Evolutionary conservation across 2,113 vertebrate species (phyloP), one percentile per base, ranked within the genome.

Genomic region (Brienomyrus brachyistius): DNA sequence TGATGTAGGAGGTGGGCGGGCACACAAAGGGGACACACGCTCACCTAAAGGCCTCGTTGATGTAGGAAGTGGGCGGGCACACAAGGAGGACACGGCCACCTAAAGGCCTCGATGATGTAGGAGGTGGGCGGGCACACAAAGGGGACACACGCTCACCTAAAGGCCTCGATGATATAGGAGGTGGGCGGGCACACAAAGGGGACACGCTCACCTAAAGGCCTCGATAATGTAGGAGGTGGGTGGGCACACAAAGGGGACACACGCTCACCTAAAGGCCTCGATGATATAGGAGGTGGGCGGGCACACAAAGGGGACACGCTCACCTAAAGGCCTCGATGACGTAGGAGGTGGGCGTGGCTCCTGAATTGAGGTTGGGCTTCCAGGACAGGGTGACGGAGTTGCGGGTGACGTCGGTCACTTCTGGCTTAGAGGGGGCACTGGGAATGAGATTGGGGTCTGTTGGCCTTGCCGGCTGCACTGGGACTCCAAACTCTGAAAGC

Each of bases 301-400:
- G 7, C 35, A 51, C 11, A 90, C 5, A 19, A 0, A 82, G 11
- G 47, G 47, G 8, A 48, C 0, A 40, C 31, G 13, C 86, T 91
- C 94, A 99, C 98, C 98, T 99, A 96, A 99, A 99, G 92, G 97
- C 98, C 93, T 99, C 98, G 89, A 99, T 97, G 91, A 99, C 95
- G n/a, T 99, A 99, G 88, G 98, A 99, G 0, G 98, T 99, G 92
- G 98, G 98, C 0, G 98, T 99, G 94, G 98, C 98, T 92, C 98
- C 98, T 87, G 98, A 94, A 93, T 97, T 98, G 91, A 98, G 93
- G 94, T 99, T 98, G 5, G 98, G 98, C 93, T 97, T 97, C 98
- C 98, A 99, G 74, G 97, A 97, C 89, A 99, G 95, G 0, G 96
- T 96, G 74, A 99, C 96, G 10, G 97, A 98, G 52, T 97, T 98